Percentiles rank a stretch among this genome's conserved stretches.
These are phyloP conservation scores for Amphipyra tragopoginis DNA, from an alignment of 2,888 invertebrate species.

Conservation along the genomic window DNA sequence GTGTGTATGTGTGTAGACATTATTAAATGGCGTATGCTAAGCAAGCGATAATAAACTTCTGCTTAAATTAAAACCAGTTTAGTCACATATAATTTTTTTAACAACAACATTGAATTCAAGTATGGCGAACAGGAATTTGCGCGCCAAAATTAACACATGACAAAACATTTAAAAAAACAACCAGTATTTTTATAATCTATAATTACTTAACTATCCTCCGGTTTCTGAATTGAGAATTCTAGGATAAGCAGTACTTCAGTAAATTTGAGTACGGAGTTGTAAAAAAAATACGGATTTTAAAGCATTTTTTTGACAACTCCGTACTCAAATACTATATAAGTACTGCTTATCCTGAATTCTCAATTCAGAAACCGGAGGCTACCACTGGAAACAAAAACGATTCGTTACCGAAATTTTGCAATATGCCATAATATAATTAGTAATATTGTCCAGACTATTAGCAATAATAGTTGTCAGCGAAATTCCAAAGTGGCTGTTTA, in stretches of 20 bases:
- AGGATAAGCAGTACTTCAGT: too few species aligned
- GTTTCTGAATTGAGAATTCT: too few species aligned
- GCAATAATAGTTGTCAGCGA: slow-evolving; percentile 44
- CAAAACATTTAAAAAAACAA: background rate
- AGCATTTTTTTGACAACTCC: too few species aligned
- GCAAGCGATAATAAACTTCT: background rate
- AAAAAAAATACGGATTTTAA: too few species aligned
- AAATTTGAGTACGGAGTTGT: too few species aligned
- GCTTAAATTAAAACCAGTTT: slow-evolving; percentile 2
- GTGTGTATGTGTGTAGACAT: background rate
- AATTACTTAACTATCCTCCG: too few species aligned
- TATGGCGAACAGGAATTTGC: slow-evolving; percentile 15
- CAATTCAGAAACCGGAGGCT: too few species aligned
- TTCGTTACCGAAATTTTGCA: background rate
- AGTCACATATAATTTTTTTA: background rate
- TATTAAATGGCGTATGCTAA: background rate
- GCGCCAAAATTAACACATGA: slow-evolving; percentile 25
- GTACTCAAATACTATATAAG: too few species aligned
- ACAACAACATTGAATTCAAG: background rate
- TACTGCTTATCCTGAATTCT: too few species aligned
- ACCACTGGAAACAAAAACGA: background rate
- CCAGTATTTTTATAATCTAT: background rate
- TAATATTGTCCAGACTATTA: slow-evolving; percentile 9
- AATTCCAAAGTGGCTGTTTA: slow-evolving; percentile 60
- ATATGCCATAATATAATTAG: background rate